Conservation (phyloP, 2,888 invertebrate genomes). For the Zhuqinia jingwanae region DNA sequence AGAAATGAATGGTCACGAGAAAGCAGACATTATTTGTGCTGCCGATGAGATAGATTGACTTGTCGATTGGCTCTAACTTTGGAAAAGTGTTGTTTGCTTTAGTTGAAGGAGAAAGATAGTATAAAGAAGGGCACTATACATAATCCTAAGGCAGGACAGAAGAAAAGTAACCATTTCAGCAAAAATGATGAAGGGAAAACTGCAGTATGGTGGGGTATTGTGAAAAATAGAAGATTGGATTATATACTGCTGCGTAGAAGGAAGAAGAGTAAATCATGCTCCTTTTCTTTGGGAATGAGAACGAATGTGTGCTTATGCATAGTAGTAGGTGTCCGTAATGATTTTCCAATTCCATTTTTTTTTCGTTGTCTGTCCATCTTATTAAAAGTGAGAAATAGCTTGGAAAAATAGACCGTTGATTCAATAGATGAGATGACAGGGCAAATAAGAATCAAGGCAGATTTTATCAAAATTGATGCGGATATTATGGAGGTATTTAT, state of each 20-base stretch:
- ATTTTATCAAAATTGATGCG: too few relatives aligned
- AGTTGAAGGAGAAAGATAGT: neutral
- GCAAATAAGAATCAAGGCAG: too few relatives aligned
- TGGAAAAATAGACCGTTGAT: too few relatives aligned
- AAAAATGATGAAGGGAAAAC: neutral
- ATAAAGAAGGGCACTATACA: neutral
- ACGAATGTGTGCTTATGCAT: neutral
- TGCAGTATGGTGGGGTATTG: neutral
- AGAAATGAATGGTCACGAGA: conserved; percentile 25
- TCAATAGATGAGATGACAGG: too few relatives aligned
- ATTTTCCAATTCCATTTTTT: conserved; percentile 39
- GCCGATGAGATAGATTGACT: conserved; percentile 52
- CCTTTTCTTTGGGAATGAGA: neutral
- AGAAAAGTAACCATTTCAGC: neutral
- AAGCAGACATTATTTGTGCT: conserved; percentile 8
- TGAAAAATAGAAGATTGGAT: neutral
- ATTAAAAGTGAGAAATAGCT: too few relatives aligned
- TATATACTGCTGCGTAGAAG: neutral
- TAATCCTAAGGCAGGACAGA: neutral
- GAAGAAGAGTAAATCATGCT: neutral
- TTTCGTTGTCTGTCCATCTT: too few relatives aligned
- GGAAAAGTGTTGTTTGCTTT: conserved; percentile 41
- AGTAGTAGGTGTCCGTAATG: conserved; percentile 40
- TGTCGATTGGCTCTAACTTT: conserved; percentile 47
- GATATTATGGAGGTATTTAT: too few relatives aligned